Evolutionary conservation across 2,888 invertebrate species (phyloP), one percentile per base, ranked within the genome.

Genomic region (Himalopsyche anomala): DNA sequence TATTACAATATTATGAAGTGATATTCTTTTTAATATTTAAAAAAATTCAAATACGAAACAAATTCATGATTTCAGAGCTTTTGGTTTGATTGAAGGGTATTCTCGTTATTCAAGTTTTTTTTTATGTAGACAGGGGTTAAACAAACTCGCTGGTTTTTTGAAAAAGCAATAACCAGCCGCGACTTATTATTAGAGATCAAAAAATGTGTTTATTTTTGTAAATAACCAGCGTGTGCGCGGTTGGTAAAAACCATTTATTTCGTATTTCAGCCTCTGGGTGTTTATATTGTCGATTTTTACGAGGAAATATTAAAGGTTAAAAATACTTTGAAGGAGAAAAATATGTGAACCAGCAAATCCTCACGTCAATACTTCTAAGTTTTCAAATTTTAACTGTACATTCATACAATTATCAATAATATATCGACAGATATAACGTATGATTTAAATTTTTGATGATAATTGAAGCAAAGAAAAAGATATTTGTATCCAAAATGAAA

Each of bases 161-260:
- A 38, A 74, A 74, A 74, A 74, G 74, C 74, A 74, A 74, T 74
- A 74, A 74, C 74, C 74, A 74, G 12, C 36, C 38, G 38, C 74
- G 28, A 36, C 36, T 36, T 28, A 36, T 74, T 74, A 74, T 74
- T 38, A 74, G 36, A 74, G 74, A 74, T 74, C 74, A 74, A 74
- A 74, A 74, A 74, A 74, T 36, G 36, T 74, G 74, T 74, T 74
- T 74, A 36, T 74, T 74, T 74, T 74, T 36, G 74, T 74, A 74
- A 74, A 74, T 74, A 74, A 62, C 74, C 36, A 38, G 28, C 19
- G 74, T 74, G 28, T 74, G 28, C 74, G 74, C 36, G 15, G 74
- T 38, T 74, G 74, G 28, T 28, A 74, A 74, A 74, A 74, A 74
- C 36, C 74, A 36, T 74, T 74, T 74, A 74, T 74, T 74, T 74